Conservation (phyloP, 2,888 invertebrate genomes). For the Xanthorhoe spadicearia region DNA sequence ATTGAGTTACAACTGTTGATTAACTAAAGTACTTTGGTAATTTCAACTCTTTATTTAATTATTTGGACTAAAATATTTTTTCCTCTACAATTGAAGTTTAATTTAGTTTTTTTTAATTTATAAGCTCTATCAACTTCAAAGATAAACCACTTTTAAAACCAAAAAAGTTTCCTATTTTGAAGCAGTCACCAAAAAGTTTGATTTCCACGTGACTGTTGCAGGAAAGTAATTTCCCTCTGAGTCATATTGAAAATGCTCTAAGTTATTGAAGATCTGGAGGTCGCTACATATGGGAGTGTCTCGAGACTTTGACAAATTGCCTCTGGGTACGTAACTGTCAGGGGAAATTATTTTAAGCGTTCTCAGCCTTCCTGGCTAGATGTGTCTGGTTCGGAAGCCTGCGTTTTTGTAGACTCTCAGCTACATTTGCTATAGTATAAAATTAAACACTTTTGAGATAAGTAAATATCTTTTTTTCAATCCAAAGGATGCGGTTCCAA, state of each 20-base stretch:
- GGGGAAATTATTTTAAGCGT: constrained; percentile 67
- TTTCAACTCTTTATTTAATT: neutral
- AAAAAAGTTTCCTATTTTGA: neutral
- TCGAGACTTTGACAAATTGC: constrained; percentile 65
- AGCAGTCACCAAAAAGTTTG: neutral
- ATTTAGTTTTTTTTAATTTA: too few species aligned
- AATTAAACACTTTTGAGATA: too few species aligned
- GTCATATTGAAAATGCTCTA: constrained; percentile 15
- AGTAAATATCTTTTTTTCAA: too few species aligned
- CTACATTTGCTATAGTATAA: neutral
- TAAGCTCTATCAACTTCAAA: too few species aligned
- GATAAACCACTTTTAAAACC: too few species aligned
- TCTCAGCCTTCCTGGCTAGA: constrained; percentile 40
- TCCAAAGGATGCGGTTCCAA: too few species aligned
- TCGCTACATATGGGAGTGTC: constrained; percentile 35
- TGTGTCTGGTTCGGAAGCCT: constrained; percentile 21
- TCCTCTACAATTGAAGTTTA: too few species aligned
- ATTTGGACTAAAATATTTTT: too few species aligned
- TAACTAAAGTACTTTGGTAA: neutral
- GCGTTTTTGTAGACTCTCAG: constrained; percentile 13
- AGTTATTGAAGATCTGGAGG: constrained; percentile 31
- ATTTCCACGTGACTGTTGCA: neutral
- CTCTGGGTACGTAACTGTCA: constrained; percentile 46
- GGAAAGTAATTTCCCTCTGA: neutral
- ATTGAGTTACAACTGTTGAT: neutral